These are phyloP conservation scores for Eristalinus aeneus DNA, from an alignment of 2,888 invertebrate species.

Conservation along the genomic window DNA sequence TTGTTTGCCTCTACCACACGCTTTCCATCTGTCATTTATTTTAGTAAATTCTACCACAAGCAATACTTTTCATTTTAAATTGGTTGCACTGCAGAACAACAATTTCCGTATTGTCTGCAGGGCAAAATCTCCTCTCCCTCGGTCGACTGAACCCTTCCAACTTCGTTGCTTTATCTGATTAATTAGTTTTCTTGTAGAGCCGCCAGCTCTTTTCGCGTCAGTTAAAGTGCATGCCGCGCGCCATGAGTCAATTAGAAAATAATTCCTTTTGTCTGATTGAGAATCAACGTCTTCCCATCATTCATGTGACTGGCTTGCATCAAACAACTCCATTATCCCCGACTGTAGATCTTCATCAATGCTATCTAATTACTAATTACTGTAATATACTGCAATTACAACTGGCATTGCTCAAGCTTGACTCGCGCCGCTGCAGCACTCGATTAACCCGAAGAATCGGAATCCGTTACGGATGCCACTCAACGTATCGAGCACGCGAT, in stretches of 20 bases:
- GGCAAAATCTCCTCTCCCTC: not conserved
- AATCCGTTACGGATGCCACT: conserved; percentile 21
- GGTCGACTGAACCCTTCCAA: not conserved
- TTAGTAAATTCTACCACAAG: too few species aligned
- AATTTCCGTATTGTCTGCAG: not conserved
- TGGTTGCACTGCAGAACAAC: not conserved
- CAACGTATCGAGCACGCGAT: not conserved
- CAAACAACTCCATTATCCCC: conserved; percentile 7
- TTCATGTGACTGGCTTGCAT: not conserved
- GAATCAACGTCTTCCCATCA: not conserved
- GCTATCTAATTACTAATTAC: conserved; percentile 52
- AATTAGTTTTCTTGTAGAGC: not conserved
- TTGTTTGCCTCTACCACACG: too few species aligned
- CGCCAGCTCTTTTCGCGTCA: not conserved
- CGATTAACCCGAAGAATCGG: conserved; percentile 13
- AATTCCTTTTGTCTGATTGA: not conserved
- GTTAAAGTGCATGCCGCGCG: not conserved
- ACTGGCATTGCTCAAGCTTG: not conserved
- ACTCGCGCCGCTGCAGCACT: not conserved
- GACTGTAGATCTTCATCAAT: not conserved
- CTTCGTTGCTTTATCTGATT: not conserved
- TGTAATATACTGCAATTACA: conserved; percentile 43
- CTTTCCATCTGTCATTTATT: too few species aligned
- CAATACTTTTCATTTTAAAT: not conserved
- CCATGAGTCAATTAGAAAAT: not conserved